A percentile compares a stretch with the other conserved stretches of the same genome.
These are phyloP conservation scores for Leucozona laternaria DNA, from an alignment of 2,888 invertebrate species.

Conservation along the genomic window DNA sequence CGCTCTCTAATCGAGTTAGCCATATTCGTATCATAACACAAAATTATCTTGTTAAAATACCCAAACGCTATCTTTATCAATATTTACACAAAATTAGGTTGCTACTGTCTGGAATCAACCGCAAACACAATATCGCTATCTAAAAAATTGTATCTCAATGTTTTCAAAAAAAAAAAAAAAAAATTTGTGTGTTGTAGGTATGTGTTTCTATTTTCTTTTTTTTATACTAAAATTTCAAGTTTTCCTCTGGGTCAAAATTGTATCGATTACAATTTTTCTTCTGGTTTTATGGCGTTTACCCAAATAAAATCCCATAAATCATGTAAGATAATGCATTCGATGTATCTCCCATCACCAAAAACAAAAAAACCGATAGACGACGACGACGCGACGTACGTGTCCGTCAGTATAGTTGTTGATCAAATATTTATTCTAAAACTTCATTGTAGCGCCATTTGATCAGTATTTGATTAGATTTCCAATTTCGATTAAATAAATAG, in stretches of 20 bases:
- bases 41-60: slow-evolving; percentile 48
- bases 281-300: slow-evolving; percentile 23
- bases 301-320: slow-evolving; percentile 39
- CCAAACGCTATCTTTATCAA: slow-evolving; percentile 38
- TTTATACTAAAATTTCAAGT: slow-evolving; percentile 18
- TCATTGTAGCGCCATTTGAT: slow-evolving; percentile 76
- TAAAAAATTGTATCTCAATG: slow-evolving; percentile 25
- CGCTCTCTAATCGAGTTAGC: background rate
- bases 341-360: background rate
- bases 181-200: background rate
- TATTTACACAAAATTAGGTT: slow-evolving; percentile 52
- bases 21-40: slow-evolving; percentile 7
- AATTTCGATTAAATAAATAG: slow-evolving; percentile 66
- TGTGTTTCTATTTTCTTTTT: slow-evolving; percentile 7
- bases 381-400: background rate
- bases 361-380: background rate
- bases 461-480: slow-evolving; percentile 75
- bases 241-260: slow-evolving; percentile 31
- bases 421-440: slow-evolving; percentile 72
- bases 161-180: slow-evolving; percentile 15
- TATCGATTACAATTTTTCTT: slow-evolving; percentile 33
- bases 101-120: slow-evolving; percentile 48
- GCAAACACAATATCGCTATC: slow-evolving; percentile 36
- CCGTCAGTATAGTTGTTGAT: background rate
- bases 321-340: slow-evolving; percentile 30